Percentiles rank a stretch among this genome's conserved stretches.
phyloP scores from a whole-genome alignment of 2,113 vertebrate species.

The Beaufortia kweichowensis region DNA sequence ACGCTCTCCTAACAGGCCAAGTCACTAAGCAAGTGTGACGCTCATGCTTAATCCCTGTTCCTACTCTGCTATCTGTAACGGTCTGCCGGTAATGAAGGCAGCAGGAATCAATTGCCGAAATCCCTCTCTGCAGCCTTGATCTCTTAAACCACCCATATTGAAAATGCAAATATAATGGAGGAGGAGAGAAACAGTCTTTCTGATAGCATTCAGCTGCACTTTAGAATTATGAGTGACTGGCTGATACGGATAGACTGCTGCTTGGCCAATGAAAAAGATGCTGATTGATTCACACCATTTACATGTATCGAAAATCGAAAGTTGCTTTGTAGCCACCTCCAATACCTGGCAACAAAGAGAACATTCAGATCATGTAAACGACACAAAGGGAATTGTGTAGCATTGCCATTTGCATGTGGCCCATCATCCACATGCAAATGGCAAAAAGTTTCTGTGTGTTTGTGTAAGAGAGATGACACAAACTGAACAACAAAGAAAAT shows the following conservation, averaged over 20 bases:
- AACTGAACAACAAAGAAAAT: not conserved
- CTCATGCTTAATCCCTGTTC: slow-evolving; percentile 47
- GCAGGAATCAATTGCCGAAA: slow-evolving; percentile 50
- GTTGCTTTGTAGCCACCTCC: slow-evolving; percentile 20
- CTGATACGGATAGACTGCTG: slow-evolving; percentile 27
- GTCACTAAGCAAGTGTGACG: slow-evolving; percentile 43
- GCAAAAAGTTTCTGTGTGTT: not conserved
- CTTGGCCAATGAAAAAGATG: slow-evolving; percentile 16
- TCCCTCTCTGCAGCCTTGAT: slow-evolving; percentile 50
- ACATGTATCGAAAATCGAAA: slow-evolving; percentile 38
- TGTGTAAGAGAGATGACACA: not conserved
- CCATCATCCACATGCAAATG: slow-evolving; percentile 3
- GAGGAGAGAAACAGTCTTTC: slow-evolving; percentile 26
- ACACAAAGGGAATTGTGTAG: slow-evolving; percentile 1
- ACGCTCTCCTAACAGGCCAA: slow-evolving; percentile 41
- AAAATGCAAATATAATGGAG: slow-evolving; percentile 55
- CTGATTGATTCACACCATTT: slow-evolving; percentile 39
- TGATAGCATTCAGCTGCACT: slow-evolving; percentile 11
- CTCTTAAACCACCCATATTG: slow-evolving; percentile 52
- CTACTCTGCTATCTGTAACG: slow-evolving; percentile 30
- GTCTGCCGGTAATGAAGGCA: slow-evolving; percentile 50
- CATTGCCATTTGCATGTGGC: not conserved
- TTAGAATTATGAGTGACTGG: slow-evolving; percentile 20
- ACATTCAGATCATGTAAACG: not conserved
- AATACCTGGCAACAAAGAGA: slow-evolving; percentile 2